Evolutionary conservation across 2,888 invertebrate genomes (phyloP).

Genomic region (Anorthoa munda): DNA sequence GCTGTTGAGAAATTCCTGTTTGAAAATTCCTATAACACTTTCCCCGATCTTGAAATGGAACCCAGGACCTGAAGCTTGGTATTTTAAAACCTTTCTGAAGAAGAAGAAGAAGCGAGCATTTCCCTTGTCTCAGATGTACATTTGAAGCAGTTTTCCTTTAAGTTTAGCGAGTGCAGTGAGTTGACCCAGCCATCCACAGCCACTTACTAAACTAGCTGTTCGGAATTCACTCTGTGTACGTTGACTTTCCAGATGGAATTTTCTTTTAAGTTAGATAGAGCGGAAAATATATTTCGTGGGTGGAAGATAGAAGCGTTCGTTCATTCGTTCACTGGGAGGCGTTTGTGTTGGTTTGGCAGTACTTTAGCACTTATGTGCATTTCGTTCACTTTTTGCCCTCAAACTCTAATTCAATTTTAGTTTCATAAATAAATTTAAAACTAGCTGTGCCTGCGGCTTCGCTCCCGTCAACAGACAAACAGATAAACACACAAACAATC

Average conservation of each 20-base stretch:
- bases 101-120: no score
- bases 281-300: slow-evolving; percentile 44
- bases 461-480: no score
- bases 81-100: no score
- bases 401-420: not conserved
- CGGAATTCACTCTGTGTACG: slow-evolving; percentile 32
- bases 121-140: not conserved
- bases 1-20: no score
- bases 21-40: no score
- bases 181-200: slow-evolving; percentile 36
- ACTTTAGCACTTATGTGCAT: not conserved
- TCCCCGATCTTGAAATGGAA: no score
- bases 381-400: not conserved
- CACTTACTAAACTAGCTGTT: slow-evolving; percentile 35
- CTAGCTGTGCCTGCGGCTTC: no score
- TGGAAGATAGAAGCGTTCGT: slow-evolving; percentile 17
- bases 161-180: slow-evolving; percentile 19
- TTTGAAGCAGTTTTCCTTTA: slow-evolving; percentile 15
- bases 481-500: no score
- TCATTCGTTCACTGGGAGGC: slow-evolving; percentile 17
- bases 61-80: no score
- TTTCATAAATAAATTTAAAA: not conserved
- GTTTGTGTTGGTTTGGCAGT: not conserved
- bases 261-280: slow-evolving; percentile 46
- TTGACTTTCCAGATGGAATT: slow-evolving; percentile 44